Percentiles rank a stretch among this genome's conserved stretches.
phyloP scores from a whole-genome alignment of 2,113 vertebrate species.

The Globicephala melas region DNA sequence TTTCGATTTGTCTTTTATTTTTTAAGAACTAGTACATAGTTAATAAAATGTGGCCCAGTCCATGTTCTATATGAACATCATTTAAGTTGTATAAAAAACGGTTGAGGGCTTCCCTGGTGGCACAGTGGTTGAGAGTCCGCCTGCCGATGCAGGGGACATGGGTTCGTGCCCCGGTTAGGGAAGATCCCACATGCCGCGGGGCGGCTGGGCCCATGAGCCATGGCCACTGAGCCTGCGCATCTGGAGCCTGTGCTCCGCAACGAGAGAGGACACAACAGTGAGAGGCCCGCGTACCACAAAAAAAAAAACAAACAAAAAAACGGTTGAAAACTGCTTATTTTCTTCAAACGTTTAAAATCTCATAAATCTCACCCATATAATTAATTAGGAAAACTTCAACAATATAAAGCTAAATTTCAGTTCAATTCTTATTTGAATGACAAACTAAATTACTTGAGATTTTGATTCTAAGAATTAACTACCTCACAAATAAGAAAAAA shows the following conservation, averaged over 20 bases:
- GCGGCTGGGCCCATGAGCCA: too few relatives aligned
- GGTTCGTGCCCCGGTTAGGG: too few relatives aligned
- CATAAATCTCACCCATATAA: background rate
- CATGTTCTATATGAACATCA: background rate
- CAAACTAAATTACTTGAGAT: background rate
- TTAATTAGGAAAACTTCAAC: background rate
- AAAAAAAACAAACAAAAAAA: background rate
- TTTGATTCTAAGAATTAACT: background rate
- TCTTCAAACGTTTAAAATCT: background rate
- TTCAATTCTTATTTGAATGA: conserved; percentile 1
- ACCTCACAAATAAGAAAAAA: background rate
- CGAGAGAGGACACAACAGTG: too few relatives aligned
- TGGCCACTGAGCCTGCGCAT: too few relatives aligned
- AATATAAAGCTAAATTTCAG: background rate
- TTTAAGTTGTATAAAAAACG: background rate
- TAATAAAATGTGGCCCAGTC: conserved; percentile 1
- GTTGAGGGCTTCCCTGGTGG: background rate
- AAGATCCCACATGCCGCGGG: too few relatives aligned
- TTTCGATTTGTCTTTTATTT: background rate
- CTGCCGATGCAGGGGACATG: too few relatives aligned
- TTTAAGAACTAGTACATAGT: background rate
- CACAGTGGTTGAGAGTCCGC: too few relatives aligned
- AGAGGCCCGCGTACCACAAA: too few relatives aligned
- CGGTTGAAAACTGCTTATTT: background rate
- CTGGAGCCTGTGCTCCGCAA: too few relatives aligned